Evolutionary conservation across 2,113 vertebrate species (phyloP).

Genomic region (Chionodraco myersi): DNA sequence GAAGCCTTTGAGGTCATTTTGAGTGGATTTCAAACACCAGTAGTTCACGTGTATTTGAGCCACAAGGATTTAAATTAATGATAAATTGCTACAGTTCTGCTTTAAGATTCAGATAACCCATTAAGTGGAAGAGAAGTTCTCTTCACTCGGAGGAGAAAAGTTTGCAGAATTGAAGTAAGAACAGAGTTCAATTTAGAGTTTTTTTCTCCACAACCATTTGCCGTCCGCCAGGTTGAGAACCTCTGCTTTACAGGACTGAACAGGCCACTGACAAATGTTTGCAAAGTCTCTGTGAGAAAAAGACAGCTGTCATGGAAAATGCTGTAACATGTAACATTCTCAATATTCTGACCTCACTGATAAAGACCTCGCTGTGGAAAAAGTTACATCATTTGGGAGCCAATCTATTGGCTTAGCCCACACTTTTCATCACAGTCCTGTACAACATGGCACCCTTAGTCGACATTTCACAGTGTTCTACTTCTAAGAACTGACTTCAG

Average conservation of each 20-base stretch:
- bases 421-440: slow-evolving; percentile 4
- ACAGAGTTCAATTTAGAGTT: background rate
- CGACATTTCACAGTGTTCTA: slow-evolving; percentile 34
- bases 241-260: background rate
- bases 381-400: slow-evolving; percentile 56
- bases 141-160: slow-evolving; percentile 1
- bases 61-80: slow-evolving; percentile 41
- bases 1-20: slow-evolving; percentile 26
- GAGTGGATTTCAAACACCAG: slow-evolving; percentile 50
- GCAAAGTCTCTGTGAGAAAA: slow-evolving; percentile 47
- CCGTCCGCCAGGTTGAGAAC: no score
- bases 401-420: background rate
- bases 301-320: slow-evolving; percentile 57
- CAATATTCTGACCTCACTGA: slow-evolving; percentile 58
- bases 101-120: slow-evolving; percentile 33
- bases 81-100: slow-evolving; percentile 20
- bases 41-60: slow-evolving; percentile 35
- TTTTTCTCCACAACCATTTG: no score
- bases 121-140: slow-evolving; percentile 27
- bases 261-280: slow-evolving; percentile 1
- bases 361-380: slow-evolving; percentile 45
- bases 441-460: slow-evolving; percentile 25
- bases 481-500: slow-evolving; percentile 32
- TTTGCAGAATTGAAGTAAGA: slow-evolving; percentile 7
- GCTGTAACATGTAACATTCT: background rate